Evolutionary conservation across 2,888 invertebrate species (phyloP).

Genomic region (Myathropa florea): DNA sequence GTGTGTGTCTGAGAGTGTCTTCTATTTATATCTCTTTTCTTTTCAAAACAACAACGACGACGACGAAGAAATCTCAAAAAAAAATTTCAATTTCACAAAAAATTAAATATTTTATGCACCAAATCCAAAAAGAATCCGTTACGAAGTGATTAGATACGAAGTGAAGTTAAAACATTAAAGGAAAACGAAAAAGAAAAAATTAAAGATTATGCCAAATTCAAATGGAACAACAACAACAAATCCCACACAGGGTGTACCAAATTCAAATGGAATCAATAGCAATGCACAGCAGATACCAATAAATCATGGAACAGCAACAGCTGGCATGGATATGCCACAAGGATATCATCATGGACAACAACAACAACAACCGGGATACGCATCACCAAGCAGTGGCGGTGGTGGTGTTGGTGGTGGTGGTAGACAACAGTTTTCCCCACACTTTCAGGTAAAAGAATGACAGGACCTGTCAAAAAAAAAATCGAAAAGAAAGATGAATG

Average conservation of each 20-base stretch:
- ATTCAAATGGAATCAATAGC: slow-evolving; percentile 62
- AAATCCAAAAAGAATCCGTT: neutral
- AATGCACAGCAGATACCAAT: slow-evolving; percentile 61
- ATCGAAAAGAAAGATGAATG: too few species aligned
- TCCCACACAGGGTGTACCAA: slow-evolving; percentile 62
- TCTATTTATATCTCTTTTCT: neutral
- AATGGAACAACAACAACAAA: slow-evolving; percentile 67
- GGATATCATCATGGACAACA: slow-evolving; percentile 53
- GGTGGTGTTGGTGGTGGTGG: slow-evolving; percentile 13
- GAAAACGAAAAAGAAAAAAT: neutral
- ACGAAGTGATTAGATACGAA: slow-evolving; percentile 19
- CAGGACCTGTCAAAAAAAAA: neutral
- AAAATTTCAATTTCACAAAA: neutral
- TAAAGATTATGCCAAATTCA: slow-evolving; percentile 58
- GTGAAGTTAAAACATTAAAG: neutral
- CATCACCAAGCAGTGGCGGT: slow-evolving; percentile 45
- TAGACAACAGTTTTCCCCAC: slow-evolving; percentile 71
- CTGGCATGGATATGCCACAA: slow-evolving; percentile 65
- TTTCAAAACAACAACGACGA: neutral
- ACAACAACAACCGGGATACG: slow-evolving; percentile 47
- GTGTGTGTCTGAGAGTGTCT: slow-evolving; percentile 4
- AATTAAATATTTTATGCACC: neutral
- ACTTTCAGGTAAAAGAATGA: slow-evolving; percentile 70
- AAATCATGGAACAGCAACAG: slow-evolving; percentile 62
- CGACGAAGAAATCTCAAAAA: slow-evolving; percentile 5